A percentile compares a stretch with the other conserved stretches of the same genome.
These are phyloP conservation scores for Pygocentrus nattereri DNA, from an alignment of 2,797 vertebrate species.

Conservation along the genomic window DNA sequence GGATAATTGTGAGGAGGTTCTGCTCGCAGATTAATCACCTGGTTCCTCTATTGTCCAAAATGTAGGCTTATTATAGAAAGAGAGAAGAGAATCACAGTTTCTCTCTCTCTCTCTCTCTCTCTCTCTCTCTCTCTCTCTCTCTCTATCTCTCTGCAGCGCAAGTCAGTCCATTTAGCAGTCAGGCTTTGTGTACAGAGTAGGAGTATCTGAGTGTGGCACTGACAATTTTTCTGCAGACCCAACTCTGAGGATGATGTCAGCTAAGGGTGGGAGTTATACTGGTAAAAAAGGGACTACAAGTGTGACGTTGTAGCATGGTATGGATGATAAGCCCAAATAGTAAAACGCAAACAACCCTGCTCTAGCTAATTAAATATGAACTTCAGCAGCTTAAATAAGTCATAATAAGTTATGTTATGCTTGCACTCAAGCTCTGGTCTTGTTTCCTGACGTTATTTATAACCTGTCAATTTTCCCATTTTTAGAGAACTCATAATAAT, in stretches of 20 bases:
- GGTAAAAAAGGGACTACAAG: neutral
- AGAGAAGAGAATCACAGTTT: neutral
- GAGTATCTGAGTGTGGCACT: neutral
- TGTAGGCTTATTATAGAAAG: neutral
- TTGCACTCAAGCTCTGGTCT: no score
- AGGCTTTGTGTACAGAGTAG: conserved; percentile 26
- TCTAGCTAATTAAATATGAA: neutral
- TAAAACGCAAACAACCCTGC: neutral
- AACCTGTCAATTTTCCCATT: no score
- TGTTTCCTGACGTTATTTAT: no score
- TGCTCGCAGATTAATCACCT: conserved; percentile 33
- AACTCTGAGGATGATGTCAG: neutral
- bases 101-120: neutral
- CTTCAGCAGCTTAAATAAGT: neutral
- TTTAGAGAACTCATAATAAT: no score
- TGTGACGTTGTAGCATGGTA: neutral
- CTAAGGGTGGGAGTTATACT: neutral
- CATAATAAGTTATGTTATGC: no score
- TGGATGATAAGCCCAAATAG: neutral
- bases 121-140: neutral
- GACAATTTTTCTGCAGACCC: neutral
- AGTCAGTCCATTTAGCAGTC: neutral
- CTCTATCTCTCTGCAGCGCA: neutral
- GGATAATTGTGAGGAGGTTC: conserved; percentile 39
- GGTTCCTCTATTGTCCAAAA: conserved; percentile 6